Conservation (phyloP, 2,888 invertebrate species). For the Scaptomyza caliginosa region DNA sequence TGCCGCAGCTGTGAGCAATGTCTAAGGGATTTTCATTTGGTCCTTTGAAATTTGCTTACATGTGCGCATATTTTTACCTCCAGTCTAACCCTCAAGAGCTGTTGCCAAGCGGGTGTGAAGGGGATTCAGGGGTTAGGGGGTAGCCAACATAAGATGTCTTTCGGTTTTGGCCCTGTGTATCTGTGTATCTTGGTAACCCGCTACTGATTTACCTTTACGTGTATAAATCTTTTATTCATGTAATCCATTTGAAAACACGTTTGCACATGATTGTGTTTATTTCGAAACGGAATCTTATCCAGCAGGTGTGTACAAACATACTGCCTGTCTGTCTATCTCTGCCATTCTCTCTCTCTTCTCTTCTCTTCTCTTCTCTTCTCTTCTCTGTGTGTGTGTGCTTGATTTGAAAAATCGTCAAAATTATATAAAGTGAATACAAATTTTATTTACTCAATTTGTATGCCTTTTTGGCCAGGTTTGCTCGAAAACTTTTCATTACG, state of each 20-base stretch:
- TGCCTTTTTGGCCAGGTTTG: conserved; percentile 45
- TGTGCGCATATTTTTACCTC: conserved; percentile 75
- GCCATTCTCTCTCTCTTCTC: conserved; percentile 4
- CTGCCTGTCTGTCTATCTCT: background rate
- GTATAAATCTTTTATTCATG: conserved; percentile 80
- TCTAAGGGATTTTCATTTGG: conserved; percentile 41
- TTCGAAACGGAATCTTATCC: conserved; percentile 67
- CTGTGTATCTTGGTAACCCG: conserved; percentile 67
- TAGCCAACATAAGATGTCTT: conserved; percentile 32
- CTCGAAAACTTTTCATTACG: conserved; percentile 29
- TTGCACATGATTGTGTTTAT: conserved; percentile 79
- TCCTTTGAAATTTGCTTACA: conserved; percentile 72
- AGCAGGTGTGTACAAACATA: conserved; percentile 7
- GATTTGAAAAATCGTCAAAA: conserved; percentile 78
- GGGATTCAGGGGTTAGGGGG: background rate
- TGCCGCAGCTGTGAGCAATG: conserved; percentile 26
- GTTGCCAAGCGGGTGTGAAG: too few relatives aligned
- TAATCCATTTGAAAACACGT: conserved; percentile 80
- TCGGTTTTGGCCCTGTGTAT: background rate
- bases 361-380: conserved; percentile 8
- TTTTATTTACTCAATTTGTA: conserved; percentile 74
- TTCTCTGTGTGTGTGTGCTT: conserved; percentile 36
- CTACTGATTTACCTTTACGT: conserved; percentile 78
- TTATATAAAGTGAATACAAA: conserved; percentile 80
- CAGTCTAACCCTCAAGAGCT: conserved; percentile 38